phyloP scores from a whole-genome alignment of 1,140 invertebrate species.

The Caligus rogercresseyi region DNA sequence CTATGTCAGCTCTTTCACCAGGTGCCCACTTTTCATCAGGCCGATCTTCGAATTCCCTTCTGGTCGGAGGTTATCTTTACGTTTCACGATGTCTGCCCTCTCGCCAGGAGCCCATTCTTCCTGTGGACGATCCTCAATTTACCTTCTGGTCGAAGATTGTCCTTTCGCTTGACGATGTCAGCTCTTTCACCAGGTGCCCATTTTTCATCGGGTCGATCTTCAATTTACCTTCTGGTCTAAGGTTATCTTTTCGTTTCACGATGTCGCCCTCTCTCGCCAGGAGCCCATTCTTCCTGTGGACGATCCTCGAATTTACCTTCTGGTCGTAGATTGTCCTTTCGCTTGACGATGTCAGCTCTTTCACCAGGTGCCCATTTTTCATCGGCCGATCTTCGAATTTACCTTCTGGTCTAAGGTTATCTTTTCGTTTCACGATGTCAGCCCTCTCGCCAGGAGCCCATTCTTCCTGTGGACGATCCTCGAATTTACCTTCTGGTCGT shows the following conservation, averaged over 20 bases:
- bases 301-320: slow-evolving; percentile 23
- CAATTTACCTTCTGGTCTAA: slow-evolving; percentile 23
- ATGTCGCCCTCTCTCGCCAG: slow-evolving; percentile 19
- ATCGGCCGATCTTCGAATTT: too few relatives aligned
- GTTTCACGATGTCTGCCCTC: slow-evolving; percentile 30
- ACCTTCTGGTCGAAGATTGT: not conserved
- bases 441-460: too few relatives aligned
- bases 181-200: slow-evolving; percentile 24
- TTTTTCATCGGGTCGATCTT: slow-evolving; percentile 31
- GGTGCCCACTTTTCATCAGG: too few relatives aligned
- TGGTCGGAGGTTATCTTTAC: too few relatives aligned
- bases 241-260: slow-evolving; percentile 24
- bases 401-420: too few relatives aligned
- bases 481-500: too few relatives aligned
- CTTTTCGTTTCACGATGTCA: too few relatives aligned
- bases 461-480: too few relatives aligned
- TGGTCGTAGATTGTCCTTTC: slow-evolving; percentile 26
- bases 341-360: slow-evolving; percentile 22
- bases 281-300: slow-evolving; percentile 18
- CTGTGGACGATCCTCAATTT: too few relatives aligned
- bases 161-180: not conserved
- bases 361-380: slow-evolving; percentile 20
- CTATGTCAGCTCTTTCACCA: slow-evolving; percentile 24
- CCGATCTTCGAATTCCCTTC: too few relatives aligned
- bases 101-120: too few relatives aligned